A percentile compares a stretch with the other conserved stretches of the same genome.
phyloP scores from a whole-genome alignment of 1,140 invertebrate genomes.

The Theocolax elegans region DNA sequence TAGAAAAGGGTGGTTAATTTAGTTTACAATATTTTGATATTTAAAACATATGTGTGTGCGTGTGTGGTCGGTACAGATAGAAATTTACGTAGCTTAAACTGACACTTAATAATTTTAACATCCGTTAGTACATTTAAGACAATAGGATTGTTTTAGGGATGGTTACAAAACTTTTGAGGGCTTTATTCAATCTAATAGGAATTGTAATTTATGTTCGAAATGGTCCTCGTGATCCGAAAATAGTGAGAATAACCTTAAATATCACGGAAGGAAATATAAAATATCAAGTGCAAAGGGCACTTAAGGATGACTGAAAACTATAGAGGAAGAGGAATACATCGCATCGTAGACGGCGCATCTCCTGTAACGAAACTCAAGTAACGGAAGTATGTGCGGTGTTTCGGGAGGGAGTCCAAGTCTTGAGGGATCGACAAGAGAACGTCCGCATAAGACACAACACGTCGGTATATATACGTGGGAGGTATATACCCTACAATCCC shows the following conservation, averaged over 20 bases:
- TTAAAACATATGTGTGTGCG: too few relatives aligned
- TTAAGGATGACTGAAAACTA: conserved; percentile 5
- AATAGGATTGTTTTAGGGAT: too few relatives aligned
- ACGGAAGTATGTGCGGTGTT: conserved; percentile 15
- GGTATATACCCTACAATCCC: not conserved
- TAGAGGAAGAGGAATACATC: conserved; percentile 2
- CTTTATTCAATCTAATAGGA: too few relatives aligned
- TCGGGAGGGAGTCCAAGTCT: too few relatives aligned
- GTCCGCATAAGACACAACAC: not conserved
- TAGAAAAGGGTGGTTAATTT: too few relatives aligned
- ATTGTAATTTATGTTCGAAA: too few relatives aligned
- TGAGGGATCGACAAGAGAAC: conserved; percentile 4
- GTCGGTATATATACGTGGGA: not conserved
- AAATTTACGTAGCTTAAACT: too few relatives aligned
- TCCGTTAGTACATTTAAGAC: too few relatives aligned
- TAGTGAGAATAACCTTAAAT: conserved; percentile 13
- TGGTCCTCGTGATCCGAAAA: not conserved
- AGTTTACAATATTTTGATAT: too few relatives aligned
- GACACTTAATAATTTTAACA: too few relatives aligned
- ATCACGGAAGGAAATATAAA: conserved; percentile 27
- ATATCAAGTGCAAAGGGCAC: conserved; percentile 1
- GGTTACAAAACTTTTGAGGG: too few relatives aligned
- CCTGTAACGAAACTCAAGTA: conserved; percentile 20
- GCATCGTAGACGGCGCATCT: not conserved
- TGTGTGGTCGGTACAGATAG: too few relatives aligned